A percentile compares a stretch with the other conserved stretches of the same genome.
Conservation (phyloP, 2,888 invertebrate species). For the Crepidodera aurea region DNA sequence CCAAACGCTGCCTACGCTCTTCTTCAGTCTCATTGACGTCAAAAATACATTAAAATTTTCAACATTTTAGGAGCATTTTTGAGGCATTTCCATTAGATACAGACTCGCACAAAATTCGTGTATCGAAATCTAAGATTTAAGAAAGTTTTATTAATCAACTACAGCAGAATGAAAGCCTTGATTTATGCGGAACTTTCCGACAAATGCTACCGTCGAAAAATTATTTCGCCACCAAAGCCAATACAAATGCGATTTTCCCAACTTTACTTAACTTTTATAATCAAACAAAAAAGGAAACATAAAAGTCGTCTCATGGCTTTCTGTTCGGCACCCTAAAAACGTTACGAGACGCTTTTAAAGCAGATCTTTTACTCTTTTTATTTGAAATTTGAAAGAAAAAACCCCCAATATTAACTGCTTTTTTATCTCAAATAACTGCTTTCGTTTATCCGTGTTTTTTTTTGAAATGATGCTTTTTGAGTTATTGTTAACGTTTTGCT, state of each 20-base stretch:
- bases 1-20: no score
- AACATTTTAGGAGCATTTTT: no score
- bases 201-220: not conserved
- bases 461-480: not conserved
- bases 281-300: conserved; percentile 11
- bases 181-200: not conserved
- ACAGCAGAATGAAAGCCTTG: not conserved
- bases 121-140: no score
- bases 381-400: conserved; percentile 7
- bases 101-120: no score
- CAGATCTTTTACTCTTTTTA: not conserved
- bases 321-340: not conserved
- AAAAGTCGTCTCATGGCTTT: conserved; percentile 10
- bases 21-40: no score
- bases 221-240: conserved; percentile 5
- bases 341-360: not conserved
- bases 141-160: conserved; percentile 3
- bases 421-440: conserved; percentile 8
- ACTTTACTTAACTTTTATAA: conserved; percentile 11
- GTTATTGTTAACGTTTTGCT: no score
- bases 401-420: conserved; percentile 4
- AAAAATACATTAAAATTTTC: no score
- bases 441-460: not conserved
- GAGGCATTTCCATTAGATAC: no score
- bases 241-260: conserved; percentile 11